Evolutionary conservation across 2,888 invertebrate genomes (phyloP).

Genomic region (Linnaemya vulpina): DNA sequence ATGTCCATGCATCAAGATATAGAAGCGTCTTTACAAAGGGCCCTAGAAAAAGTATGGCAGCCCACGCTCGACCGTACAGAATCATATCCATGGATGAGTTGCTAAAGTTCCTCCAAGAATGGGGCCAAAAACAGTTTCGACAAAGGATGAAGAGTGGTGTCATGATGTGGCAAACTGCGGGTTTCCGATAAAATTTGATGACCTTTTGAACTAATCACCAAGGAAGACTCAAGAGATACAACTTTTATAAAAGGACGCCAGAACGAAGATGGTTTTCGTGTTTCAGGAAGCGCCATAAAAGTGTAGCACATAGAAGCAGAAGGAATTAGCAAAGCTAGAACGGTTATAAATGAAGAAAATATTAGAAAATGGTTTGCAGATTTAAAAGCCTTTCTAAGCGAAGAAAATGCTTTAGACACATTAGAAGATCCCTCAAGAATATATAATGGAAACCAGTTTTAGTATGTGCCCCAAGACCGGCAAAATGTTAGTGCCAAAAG

Average conservation of each 20-base stretch:
- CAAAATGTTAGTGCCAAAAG: conserved; percentile 18
- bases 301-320: conserved; percentile 13
- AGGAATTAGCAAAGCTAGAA: too few species aligned
- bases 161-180: conserved; percentile 33
- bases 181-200: conserved; percentile 26
- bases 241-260: conserved; percentile 26
- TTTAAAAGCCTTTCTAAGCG: too few species aligned
- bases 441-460: too few species aligned
- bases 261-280: background rate
- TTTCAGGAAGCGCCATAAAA: too few species aligned
- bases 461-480: conserved; percentile 56
- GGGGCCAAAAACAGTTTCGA: conserved; percentile 38
- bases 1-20: too few species aligned
- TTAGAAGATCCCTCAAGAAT: too few species aligned
- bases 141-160: conserved; percentile 37
- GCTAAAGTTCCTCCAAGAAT: conserved; percentile 20
- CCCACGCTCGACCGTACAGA: conserved; percentile 45
- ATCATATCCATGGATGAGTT: conserved; percentile 11
- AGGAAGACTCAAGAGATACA: conserved; percentile 20
- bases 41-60: too few species aligned
- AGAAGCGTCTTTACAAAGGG: too few species aligned
- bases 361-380: too few species aligned
- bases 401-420: too few species aligned
- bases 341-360: too few species aligned
- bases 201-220: conserved; percentile 41